Percentiles rank a stretch among this genome's conserved stretches.
Conservation (phyloP, 2,797 vertebrate species). For the Corythornis leucogaster region DNA sequence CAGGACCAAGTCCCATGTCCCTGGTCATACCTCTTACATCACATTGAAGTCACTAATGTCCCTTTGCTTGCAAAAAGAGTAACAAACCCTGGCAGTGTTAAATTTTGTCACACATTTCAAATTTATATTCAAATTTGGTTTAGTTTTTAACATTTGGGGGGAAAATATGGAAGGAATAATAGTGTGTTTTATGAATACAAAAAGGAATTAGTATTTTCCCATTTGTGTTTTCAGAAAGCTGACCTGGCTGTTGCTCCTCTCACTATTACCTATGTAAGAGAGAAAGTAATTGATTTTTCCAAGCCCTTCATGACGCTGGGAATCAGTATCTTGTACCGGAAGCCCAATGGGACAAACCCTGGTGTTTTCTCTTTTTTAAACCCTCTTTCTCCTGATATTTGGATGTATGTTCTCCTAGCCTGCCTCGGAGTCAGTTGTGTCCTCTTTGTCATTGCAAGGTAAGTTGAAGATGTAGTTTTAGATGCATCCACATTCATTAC, state of each 20-base stretch:
- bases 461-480: constrained; percentile 39
- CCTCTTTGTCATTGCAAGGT: constrained; percentile 98
- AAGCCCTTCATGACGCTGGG: constrained; percentile 99
- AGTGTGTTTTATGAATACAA: background rate
- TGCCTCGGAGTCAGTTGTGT: constrained; percentile 98
- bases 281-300: constrained; percentile 98
- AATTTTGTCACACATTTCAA: background rate
- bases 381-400: constrained; percentile 97
- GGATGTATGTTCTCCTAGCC: constrained; percentile 98
- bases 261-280: constrained; percentile 96
- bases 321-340: constrained; percentile 97
- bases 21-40: background rate
- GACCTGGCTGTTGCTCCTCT: constrained; percentile 96
- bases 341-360: constrained; percentile 96
- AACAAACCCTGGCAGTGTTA: background rate
- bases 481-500: background rate
- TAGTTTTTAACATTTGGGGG: background rate
- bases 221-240: constrained; percentile 86
- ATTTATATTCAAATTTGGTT: background rate
- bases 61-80: background rate
- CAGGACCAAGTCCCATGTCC: background rate
- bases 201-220: background rate
- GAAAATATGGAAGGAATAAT: background rate
- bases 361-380: constrained; percentile 98
- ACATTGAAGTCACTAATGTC: background rate